Base-by-base conservation (phyloP, 2,888 invertebrate species). In the Drosophila sordidula region DNA sequence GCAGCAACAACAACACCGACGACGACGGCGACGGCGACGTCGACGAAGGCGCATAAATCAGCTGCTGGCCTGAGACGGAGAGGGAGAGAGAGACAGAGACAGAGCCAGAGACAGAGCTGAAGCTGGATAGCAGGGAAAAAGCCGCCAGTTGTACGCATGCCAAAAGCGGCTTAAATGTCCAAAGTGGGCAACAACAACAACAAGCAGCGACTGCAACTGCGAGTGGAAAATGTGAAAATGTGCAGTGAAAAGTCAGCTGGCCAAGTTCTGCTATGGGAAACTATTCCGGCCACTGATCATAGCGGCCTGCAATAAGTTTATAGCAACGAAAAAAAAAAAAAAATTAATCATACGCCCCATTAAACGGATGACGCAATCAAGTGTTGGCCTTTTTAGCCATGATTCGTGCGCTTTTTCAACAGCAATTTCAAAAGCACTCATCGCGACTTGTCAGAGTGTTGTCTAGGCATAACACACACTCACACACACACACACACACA, bases 91-190 rank as follows among this genome's bases (percentile, higher is more conserved):
- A 46, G 41, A 25, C 45, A 41, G 54, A 49, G 62, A 52, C 49
- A 45, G 57, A 42, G 42, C 11, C 8, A 51, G 46, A 44, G 52
- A 51, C 34, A 36, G n/a, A 46, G 44, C 52, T 38, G 38, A 1
- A 41, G 63, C 61, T 77, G 65, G 70, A 59, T 68, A 67, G 75
- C 69, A 59, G 70, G 78, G 78, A 75, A 75, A 75, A 77, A 73
- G 78, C 74, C 74, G 78, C 78, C 73, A 77, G 83, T 84, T 87
- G 85, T 86, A 88, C 87, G 89, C 87, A 86, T 84, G 85, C 89
- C 86, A 87, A 88, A 88, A 82, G 89, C 89, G 82, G 87, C 89
- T 86, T 89, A 87, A 89, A 86, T 89, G 86, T 89, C 86, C 86
- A 89, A 86, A 89, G 89, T 86, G 89, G 86, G 81, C 79, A 78